phyloP scores from a whole-genome alignment of 2,888 invertebrate species.

The Oscheius sp. region DNA sequence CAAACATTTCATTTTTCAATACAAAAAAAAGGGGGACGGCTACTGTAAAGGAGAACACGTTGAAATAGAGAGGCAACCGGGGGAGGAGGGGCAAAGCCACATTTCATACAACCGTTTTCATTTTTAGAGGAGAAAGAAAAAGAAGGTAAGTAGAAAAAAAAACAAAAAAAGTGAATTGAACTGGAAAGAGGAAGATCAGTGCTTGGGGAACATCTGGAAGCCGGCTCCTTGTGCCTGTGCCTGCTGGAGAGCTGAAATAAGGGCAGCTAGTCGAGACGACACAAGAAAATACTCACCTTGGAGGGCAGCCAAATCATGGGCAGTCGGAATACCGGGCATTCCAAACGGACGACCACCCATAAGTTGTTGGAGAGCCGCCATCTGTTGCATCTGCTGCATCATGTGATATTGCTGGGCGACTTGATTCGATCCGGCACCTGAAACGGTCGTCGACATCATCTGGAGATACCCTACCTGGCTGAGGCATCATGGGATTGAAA shows the following conservation, averaged over 20 bases:
- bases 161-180: background rate
- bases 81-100: background rate
- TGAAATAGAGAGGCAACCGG: slow-evolving; percentile 29
- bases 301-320: slow-evolving; percentile 9
- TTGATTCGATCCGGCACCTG: slow-evolving; percentile 10
- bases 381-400: slow-evolving; percentile 25
- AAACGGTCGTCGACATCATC: background rate
- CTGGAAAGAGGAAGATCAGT: background rate
- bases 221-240: background rate
- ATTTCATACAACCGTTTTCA: slow-evolving; percentile 1
- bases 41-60: slow-evolving; percentile 39
- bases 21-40: slow-evolving; percentile 36
- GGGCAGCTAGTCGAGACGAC: background rate
- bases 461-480: background rate
- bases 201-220: slow-evolving; percentile 27
- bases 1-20: background rate
- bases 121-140: background rate
- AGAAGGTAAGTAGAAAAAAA: background rate
- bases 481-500: slow-evolving; percentile 13
- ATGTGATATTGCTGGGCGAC: background rate
- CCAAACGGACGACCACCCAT: background rate
- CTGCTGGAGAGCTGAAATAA: slow-evolving; percentile 14
- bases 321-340: background rate
- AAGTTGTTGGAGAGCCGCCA: background rate
- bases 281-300: slow-evolving; percentile 8